phyloP scores from a whole-genome alignment of 2,797 vertebrate genomes.

The Hylomyscus alleni region DNA sequence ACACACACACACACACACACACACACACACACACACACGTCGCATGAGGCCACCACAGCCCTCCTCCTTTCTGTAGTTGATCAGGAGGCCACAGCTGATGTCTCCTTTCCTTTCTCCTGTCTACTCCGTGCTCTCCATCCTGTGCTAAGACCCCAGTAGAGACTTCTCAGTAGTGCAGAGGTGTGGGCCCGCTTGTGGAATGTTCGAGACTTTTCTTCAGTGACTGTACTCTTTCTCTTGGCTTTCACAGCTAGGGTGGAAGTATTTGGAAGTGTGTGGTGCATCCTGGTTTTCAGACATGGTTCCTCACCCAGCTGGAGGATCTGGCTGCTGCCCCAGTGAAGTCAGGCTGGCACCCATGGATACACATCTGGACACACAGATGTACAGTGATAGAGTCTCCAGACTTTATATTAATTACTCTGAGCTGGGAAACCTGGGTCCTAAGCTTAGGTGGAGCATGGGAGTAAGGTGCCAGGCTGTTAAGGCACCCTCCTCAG shows the following conservation, averaged over 20 bases:
- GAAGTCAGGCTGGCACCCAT: neutral
- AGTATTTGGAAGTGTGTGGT: neutral
- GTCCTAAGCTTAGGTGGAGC: neutral
- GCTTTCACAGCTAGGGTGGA: neutral
- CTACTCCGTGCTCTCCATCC: accelerated
- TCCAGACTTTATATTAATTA: neutral
- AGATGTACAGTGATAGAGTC: neutral
- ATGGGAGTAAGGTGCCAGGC: no score
- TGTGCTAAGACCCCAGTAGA: neutral
- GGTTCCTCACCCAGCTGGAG: neutral
- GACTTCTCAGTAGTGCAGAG: neutral
- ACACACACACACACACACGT: neutral
- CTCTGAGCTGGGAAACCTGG: neutral
- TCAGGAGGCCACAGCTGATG: accelerated
- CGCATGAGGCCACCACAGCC: neutral
- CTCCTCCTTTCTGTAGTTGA: neutral
- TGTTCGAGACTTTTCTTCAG: neutral
- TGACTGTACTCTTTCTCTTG: neutral
- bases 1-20: no score
- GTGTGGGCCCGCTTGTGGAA: neutral
- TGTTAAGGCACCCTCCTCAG: accelerated
- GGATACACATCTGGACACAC: neutral
- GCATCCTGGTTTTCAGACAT: neutral
- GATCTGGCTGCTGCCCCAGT: neutral
- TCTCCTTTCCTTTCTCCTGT: accelerated